Evolutionary conservation across 2,797 vertebrate genomes (phyloP).

Genomic region (Thalassophryne amazonica): DNA sequence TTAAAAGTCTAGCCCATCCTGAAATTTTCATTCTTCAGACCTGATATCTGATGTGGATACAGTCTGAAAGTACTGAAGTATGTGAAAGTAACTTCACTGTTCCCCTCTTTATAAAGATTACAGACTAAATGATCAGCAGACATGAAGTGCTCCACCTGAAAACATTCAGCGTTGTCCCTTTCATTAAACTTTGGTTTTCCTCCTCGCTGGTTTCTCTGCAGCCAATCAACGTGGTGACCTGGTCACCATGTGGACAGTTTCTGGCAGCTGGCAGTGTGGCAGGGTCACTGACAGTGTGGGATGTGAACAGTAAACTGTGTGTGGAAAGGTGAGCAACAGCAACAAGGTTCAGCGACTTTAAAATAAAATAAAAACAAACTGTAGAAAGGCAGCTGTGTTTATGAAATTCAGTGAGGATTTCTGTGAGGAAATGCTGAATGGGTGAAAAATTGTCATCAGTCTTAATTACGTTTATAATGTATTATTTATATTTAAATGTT

Average conservation of each 20-base stretch:
- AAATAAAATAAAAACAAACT: no score
- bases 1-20: no score
- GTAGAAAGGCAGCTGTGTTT: no score
- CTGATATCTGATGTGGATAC: neutral
- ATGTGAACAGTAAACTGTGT: slow-evolving; percentile 82
- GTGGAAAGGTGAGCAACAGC: slow-evolving; percentile 84
- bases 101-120: no score
- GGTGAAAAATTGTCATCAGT: no score
- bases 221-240: slow-evolving; percentile 87
- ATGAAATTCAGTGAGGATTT: no score
- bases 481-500: no score
- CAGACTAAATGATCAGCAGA: no score
- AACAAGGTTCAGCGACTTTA: neutral
- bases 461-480: no score
- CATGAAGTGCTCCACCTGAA: neutral
- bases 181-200: neutral
- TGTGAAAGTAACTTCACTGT: no score
- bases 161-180: neutral
- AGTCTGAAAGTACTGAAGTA: neutral
- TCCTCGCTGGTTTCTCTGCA: slow-evolving; percentile 45
- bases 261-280: slow-evolving; percentile 87
- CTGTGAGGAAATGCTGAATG: no score
- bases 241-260: slow-evolving; percentile 90
- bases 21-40: no score
- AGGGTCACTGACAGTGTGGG: slow-evolving; percentile 86